Evolutionary conservation across 2,888 invertebrate species (phyloP).

Genomic region (Epinotia brunnichana): DNA sequence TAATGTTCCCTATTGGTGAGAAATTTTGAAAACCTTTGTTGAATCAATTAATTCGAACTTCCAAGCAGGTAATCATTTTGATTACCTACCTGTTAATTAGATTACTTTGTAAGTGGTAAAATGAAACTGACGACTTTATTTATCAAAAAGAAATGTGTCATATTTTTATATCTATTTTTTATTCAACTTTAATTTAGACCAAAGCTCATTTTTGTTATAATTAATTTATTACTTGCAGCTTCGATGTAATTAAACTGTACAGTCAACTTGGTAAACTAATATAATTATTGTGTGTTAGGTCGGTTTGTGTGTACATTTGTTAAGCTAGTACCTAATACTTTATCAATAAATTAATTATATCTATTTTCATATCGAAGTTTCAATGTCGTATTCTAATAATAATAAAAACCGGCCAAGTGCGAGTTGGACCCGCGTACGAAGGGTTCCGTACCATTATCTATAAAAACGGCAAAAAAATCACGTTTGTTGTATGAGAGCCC

Average conservation of each 20-base stretch:
- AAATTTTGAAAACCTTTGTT: background rate
- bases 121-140: constrained; percentile 2
- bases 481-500: too few species aligned
- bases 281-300: constrained; percentile 58
- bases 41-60: background rate
- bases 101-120: constrained; percentile 3
- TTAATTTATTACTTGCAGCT: constrained; percentile 59
- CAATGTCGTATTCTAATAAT: constrained; percentile 38
- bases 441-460: too few species aligned
- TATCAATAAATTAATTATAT: constrained; percentile 80
- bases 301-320: constrained; percentile 68
- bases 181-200: constrained; percentile 66
- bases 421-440: too few species aligned
- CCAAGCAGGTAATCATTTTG: too few species aligned
- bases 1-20: too few species aligned
- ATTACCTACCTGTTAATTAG: background rate
- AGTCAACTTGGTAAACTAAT: constrained; percentile 54
- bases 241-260: constrained; percentile 54
- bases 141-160: constrained; percentile 28
- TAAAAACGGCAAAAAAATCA: too few species aligned
- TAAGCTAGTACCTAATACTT: constrained; percentile 63
- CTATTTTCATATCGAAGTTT: constrained; percentile 74
- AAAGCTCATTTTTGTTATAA: constrained; percentile 66
- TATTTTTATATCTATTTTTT: constrained; percentile 60
- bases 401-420: too few species aligned